phyloP scores from a whole-genome alignment of 2,113 vertebrate genomes.

The Callocephalon fimbriatum region DNA sequence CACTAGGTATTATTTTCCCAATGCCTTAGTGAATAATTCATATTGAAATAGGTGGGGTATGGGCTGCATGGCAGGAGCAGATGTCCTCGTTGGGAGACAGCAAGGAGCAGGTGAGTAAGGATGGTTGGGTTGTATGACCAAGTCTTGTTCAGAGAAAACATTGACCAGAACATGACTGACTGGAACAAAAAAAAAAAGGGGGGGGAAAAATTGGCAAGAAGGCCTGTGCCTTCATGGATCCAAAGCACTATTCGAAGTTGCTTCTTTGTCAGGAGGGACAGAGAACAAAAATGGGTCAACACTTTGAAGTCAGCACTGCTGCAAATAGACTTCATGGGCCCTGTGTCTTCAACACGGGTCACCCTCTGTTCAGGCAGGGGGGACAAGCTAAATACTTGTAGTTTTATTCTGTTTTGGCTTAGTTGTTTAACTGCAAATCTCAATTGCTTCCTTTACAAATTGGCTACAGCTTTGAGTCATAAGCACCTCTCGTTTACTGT shows the following conservation, averaged over 20 bases:
- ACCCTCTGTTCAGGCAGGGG: neutral
- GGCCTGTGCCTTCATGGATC: neutral
- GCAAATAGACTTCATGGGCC: neutral
- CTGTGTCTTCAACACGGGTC: neutral
- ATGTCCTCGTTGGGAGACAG: slow-evolving; percentile 89
- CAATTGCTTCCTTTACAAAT: neutral
- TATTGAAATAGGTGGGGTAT: no score
- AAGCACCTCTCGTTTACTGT: neutral
- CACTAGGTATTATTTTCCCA: no score
- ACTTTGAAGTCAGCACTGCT: neutral
- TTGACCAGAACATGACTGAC: neutral
- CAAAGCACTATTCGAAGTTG: neutral
- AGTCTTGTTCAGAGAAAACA: neutral
- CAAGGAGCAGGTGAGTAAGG: slow-evolving; percentile 87
- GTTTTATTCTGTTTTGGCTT: neutral
- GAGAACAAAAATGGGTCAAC: neutral
- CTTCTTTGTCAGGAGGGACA: neutral
- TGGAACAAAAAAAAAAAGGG: neutral
- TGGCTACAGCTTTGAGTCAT: neutral
- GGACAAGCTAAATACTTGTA: neutral
- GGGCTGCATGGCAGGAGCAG: slow-evolving; percentile 94
- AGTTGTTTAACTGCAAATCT: neutral
- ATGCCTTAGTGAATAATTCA: no score
- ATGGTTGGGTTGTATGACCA: neutral
- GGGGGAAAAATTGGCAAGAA: neutral